Percentiles rank a stretch among this genome's conserved stretches.
Evolutionary conservation across 2,113 vertebrate genomes (phyloP).

Genomic region (Todiramphus saurophagus): DNA sequence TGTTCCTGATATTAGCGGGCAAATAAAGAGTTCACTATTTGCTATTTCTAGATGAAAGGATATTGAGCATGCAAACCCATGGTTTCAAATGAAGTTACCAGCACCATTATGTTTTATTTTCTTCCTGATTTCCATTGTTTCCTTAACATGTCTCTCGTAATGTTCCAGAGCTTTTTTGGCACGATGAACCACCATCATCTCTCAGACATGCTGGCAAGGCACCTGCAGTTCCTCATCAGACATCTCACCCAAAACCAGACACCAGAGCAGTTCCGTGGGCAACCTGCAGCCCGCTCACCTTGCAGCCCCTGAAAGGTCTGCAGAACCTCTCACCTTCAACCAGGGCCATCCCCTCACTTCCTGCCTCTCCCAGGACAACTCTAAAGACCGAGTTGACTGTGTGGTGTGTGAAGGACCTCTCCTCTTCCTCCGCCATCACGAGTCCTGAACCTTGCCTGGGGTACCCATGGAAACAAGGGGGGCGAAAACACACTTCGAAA

Average conservation of each 20-base stretch:
- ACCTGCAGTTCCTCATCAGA: not conserved
- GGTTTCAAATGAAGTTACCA: not conserved
- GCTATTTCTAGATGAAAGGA: not conserved
- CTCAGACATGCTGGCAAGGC: not conserved
- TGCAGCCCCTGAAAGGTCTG: not conserved
- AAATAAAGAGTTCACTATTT: not conserved
- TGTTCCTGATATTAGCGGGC: not conserved
- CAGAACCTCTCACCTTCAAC: not conserved
- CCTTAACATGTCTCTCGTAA: not conserved
- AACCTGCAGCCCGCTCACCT: not conserved
- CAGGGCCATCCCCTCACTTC: not conserved
- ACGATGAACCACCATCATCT: not conserved
- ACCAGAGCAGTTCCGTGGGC: not conserved
- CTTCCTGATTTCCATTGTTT: not conserved
- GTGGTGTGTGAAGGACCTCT: not conserved
- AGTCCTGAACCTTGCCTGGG: not conserved
- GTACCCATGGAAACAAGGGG: not conserved
- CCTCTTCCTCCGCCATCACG: not conserved
- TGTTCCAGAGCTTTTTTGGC: not conserved
- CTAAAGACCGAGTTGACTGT: accelerated
- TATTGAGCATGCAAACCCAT: not conserved
- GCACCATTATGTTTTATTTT: not conserved
- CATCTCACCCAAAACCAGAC: not conserved
- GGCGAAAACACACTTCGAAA: slow-evolving; percentile 15
- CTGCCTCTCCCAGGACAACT: not conserved